Conservation (phyloP, 1,140 invertebrate genomes). For the Eupristina koningsbergeri region DNA sequence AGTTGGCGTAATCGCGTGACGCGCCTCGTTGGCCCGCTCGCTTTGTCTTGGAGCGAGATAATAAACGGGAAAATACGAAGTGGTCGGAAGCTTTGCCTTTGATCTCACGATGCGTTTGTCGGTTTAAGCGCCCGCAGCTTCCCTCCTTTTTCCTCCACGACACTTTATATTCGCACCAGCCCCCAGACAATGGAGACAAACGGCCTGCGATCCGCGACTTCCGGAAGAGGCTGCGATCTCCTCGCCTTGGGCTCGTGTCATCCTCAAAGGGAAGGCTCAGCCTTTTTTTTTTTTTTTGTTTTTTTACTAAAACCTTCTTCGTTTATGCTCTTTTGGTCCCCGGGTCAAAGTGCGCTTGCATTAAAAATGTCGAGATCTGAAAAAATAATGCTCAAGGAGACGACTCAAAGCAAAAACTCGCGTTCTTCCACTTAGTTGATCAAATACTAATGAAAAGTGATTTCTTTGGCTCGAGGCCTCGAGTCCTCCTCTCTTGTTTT, state of each 20-base stretch:
- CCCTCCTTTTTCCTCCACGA: too few relatives aligned
- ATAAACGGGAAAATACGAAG: slow-evolving; percentile 53
- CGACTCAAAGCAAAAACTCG: neutral
- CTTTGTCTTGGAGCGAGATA: too few relatives aligned
- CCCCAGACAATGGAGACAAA: neutral
- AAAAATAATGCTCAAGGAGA: neutral
- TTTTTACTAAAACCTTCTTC: neutral
- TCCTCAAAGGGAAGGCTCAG: neutral
- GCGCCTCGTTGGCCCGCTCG: too few relatives aligned
- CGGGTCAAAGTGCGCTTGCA: neutral
- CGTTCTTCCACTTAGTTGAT: neutral
- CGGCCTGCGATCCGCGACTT: too few relatives aligned
- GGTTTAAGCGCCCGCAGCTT: slow-evolving; percentile 66
- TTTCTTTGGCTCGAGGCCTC: neutral
- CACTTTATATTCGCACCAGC: too few relatives aligned
- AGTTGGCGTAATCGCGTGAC: neutral
- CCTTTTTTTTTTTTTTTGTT: neutral
- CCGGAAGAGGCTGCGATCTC: neutral
- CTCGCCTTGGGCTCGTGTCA: neutral
- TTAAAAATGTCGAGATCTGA: neutral
- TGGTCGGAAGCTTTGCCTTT: slow-evolving; percentile 55
- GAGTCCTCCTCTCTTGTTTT: neutral
- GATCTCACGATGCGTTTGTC: slow-evolving; percentile 69
- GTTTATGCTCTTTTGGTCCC: neutral
- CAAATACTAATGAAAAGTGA: neutral